phyloP scores from a whole-genome alignment of 2,113 vertebrate species.

The Psittacula cyanocephala region DNA sequence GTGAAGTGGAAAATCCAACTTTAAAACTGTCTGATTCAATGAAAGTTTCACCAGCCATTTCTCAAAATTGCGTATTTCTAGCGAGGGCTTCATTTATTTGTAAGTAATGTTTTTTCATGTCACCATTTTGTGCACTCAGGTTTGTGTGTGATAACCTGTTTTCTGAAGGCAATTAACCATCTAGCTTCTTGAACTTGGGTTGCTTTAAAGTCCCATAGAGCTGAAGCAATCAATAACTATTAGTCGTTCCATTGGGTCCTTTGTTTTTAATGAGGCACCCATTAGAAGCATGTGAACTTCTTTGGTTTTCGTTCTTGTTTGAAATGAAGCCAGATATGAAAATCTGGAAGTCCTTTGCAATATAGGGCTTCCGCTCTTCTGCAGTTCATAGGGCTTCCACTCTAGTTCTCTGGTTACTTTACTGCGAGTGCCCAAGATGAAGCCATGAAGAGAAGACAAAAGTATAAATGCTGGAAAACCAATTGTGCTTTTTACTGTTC shows the following conservation, averaged over 20 bases:
- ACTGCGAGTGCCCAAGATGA: rapidly evolving
- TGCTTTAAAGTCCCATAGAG: not conserved
- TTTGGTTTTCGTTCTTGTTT: not conserved
- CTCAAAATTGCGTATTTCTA: not conserved
- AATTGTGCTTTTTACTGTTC: not conserved
- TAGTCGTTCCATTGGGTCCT: not conserved
- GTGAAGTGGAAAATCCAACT: not conserved
- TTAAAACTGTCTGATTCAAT: not conserved
- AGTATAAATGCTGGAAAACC: not conserved
- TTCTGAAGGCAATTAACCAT: not conserved
- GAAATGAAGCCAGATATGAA: not conserved
- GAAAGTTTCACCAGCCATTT: not conserved
- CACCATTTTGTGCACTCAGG: not conserved
- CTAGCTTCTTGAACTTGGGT: not conserved
- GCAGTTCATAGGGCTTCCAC: not conserved
- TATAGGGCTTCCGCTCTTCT: not conserved
- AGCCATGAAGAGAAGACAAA: not conserved
- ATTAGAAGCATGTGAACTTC: not conserved
- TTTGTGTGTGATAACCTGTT: not conserved
- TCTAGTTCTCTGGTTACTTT: not conserved
- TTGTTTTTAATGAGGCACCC: not conserved
- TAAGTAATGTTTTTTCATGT: not conserved
- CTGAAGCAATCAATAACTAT: not conserved
- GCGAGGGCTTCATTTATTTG: not conserved
- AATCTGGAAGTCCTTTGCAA: constrained; percentile 19